Evolutionary conservation across 2,888 invertebrate species (phyloP).

Genomic region (Heteropelma amictum): DNA sequence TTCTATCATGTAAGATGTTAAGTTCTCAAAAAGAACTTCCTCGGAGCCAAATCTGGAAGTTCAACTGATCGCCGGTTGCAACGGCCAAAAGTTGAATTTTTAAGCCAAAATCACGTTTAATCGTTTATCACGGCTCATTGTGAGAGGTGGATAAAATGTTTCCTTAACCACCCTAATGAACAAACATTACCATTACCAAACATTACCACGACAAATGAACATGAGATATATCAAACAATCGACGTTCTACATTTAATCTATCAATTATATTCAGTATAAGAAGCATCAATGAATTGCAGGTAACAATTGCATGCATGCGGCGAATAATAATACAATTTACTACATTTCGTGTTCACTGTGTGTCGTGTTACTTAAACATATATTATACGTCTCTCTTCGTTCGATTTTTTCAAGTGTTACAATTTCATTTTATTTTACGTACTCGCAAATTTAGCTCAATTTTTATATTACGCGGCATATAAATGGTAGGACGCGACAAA

Average conservation of each 20-base stretch:
- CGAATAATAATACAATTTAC: background rate
- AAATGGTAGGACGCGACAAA: conserved; percentile 23
- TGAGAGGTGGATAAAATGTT: no score
- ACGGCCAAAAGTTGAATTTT: no score
- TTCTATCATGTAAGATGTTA: no score
- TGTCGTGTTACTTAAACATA: conserved; percentile 6
- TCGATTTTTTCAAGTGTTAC: background rate
- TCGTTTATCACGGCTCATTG: no score
- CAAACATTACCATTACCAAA: no score
- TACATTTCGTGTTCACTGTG: conserved; percentile 1
- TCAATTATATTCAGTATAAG: conserved; percentile 29
- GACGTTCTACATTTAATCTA: conserved; percentile 4
- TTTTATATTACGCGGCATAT: conserved; percentile 7
- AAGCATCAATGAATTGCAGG: conserved; percentile 37
- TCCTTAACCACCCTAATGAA: no score
- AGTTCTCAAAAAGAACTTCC: no score
- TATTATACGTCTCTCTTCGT: background rate
- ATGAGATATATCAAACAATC: conserved; percentile 11
- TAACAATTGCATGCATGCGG: conserved; percentile 40
- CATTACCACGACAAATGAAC: background rate
- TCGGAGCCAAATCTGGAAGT: no score
- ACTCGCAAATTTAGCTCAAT: conserved; percentile 3
- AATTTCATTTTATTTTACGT: background rate
- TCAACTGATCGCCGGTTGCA: no score
- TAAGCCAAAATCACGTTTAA: no score